Evolutionary conservation across 2,113 vertebrate genomes (phyloP), one percentile per base, ranked within the genome.

Genomic region (Pseudorectes ferrugineus): DNA sequence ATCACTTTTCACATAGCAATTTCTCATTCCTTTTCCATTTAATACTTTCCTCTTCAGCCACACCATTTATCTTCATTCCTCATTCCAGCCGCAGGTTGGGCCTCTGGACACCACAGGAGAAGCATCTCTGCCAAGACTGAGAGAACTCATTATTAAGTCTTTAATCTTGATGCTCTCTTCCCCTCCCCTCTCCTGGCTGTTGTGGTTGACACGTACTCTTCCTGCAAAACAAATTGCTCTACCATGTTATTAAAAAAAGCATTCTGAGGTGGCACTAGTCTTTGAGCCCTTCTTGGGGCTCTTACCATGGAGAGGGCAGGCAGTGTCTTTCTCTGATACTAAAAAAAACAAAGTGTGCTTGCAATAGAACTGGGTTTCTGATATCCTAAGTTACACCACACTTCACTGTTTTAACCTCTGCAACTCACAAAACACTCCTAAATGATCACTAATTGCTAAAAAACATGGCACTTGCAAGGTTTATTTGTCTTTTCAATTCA

Each of bases 381-480:
- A 68, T 25, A 43, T 12, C 19, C 43, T 38, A 35, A 11, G 2
- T 54, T 84, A 57, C 20, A 28, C 7, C 15, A 45, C 12, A 17
- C 12, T n/a, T 66, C 3, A 21, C 29, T 52, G 17, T 25, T 31
- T 62, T 40, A 89, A 52, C 3, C 14, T 43, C 26, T 74, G 33
- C 18, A 66, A 5, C 9, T 59, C 36, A 43, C 14, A 45, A 72
- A 63, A 6, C 8, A 3, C 17, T 84, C 21, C 31, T 63, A 19
- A 71, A 21, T 1, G 5, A 65, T 45, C 61, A 55, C 2, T 57
- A 38, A 70, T n/a, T 59, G 38, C 22, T 84, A 33, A 81, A 59
- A 24, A 40, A 4, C 0, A 0, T 5, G 14, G 6, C 8, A 43
- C 2, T 91, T 76, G 13, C 7, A 59, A 78, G 23, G 36, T 6